These are phyloP conservation scores for Ammodytes dubius DNA, from an alignment of 2,113 vertebrate genomes.

Conservation along the genomic window DNA sequence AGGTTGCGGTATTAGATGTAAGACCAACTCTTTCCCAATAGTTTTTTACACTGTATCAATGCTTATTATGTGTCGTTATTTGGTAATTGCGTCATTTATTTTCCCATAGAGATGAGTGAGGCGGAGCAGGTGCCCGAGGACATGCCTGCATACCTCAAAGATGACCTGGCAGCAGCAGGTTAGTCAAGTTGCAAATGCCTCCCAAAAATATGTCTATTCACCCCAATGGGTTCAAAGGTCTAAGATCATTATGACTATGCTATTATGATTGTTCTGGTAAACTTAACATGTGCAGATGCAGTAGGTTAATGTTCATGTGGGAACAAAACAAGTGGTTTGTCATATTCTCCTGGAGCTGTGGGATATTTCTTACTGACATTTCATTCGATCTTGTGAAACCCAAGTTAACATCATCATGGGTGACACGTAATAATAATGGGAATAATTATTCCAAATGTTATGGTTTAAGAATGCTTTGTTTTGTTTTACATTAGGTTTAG, in stretches of 20 bases:
- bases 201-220: background rate
- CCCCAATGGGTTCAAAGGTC: background rate
- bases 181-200: conserved; percentile 28
- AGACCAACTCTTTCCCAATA: background rate
- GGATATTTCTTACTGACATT: too few species aligned
- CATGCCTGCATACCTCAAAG: conserved; percentile 87
- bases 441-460: too few species aligned
- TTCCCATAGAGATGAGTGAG: conserved; percentile 90
- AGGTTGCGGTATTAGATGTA: background rate
- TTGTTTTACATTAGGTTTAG: too few species aligned
- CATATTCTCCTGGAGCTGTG: background rate
- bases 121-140: conserved; percentile 88
- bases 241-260: background rate
- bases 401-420: too few species aligned
- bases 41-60: background rate
- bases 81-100: conserved; percentile 36
- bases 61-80: background rate
- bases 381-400: too few species aligned
- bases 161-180: conserved; percentile 90
- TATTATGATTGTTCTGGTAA: background rate
- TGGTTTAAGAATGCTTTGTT: too few species aligned
- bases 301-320: background rate
- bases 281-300: background rate
- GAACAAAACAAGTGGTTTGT: too few species aligned
- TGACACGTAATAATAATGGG: too few species aligned